Base-by-base conservation (phyloP, 2,888 invertebrate species). In the Homarus gammarus region DNA sequence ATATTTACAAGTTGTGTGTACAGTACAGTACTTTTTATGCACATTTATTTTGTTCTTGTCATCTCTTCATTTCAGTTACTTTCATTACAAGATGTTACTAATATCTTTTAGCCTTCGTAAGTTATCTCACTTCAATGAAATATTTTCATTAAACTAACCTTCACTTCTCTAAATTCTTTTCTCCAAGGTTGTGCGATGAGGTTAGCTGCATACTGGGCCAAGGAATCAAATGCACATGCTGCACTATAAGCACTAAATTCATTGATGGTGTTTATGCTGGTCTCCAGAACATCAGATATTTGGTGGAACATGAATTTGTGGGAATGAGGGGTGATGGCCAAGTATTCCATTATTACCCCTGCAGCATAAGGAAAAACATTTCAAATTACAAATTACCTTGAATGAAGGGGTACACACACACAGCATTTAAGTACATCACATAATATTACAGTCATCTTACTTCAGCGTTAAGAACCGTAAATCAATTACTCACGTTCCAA, bases 121-220 rank as follows among this genome's bases (percentile, higher is more conserved):
- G n/a, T n/a, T n/a, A n/a, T n/a, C n/a, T n/a, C n/a, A n/a, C n/a
- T n/a, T n/a, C n/a, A n/a, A n/a, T n/a, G n/a, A n/a, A n/a, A n/a
- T n/a, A 36, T n/a, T 18, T 12, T 33, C 40, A 33, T 72, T 18
- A 38, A 92, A 93, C 94, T 94, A 93, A 97, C 98, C 95, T 97
- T 96, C 91, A 98, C 95, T 91, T 96, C 95, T 92, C 96, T 95
- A 93, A 97, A 98, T 94, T 98, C 98, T 93, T 96, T 96, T 92
- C 98, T 95, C 98, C 98, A 98, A 5, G 98, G 97, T 93, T 98
- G 97, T 22, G 96, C 96, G 84, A 97, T 95, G 91, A 98, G 94
- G 94, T 98, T 98, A 87, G 96, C 96, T 1, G 98, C 98, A 94
- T 98, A 98, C 92, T 96, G 95, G 90, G 97, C 97, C 92, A 98